Percentiles rank a stretch among this genome's conserved stretches.
These are phyloP conservation scores for Cisticola juncidis DNA, from an alignment of 2,113 vertebrate genomes.

Conservation along the genomic window DNA sequence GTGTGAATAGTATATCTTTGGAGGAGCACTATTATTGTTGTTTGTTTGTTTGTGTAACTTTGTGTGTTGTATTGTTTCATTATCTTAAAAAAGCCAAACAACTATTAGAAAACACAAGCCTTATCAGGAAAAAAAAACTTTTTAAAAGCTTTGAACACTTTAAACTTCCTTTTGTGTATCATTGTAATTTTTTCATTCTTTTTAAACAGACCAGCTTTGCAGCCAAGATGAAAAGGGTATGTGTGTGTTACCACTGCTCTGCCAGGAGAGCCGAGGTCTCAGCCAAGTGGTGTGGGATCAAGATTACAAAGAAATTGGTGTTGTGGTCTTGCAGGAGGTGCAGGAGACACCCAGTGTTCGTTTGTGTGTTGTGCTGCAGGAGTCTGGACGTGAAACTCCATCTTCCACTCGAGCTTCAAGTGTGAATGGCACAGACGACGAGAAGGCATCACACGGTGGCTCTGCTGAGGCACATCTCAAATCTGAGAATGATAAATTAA, in stretches of 20 bases:
- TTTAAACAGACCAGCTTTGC: not conserved
- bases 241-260: not conserved
- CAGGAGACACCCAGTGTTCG: not conserved
- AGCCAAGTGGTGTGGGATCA: not conserved
- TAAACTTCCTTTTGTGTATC: not conserved
- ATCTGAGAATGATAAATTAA: constrained; percentile 90
- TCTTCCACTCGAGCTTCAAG: constrained; percentile 86
- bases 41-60: not conserved
- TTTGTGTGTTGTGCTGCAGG: constrained; percentile 67
- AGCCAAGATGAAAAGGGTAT: not conserved
- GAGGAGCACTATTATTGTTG: not conserved
- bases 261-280: not conserved
- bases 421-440: constrained; percentile 94
- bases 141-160: not conserved
- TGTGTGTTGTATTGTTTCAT: not conserved
- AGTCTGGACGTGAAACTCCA: constrained; percentile 85
- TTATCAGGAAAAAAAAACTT: not conserved
- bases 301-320: not conserved
- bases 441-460: constrained; percentile 84
- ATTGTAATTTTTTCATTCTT: not conserved
- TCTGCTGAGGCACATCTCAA: constrained; percentile 81
- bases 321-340: not conserved
- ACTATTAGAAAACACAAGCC: not conserved
- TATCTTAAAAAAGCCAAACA: not conserved
- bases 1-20: not conserved